Evolutionary conservation across 1,140 invertebrate species (phyloP).

Genomic region (Notospermus geniculatus): DNA sequence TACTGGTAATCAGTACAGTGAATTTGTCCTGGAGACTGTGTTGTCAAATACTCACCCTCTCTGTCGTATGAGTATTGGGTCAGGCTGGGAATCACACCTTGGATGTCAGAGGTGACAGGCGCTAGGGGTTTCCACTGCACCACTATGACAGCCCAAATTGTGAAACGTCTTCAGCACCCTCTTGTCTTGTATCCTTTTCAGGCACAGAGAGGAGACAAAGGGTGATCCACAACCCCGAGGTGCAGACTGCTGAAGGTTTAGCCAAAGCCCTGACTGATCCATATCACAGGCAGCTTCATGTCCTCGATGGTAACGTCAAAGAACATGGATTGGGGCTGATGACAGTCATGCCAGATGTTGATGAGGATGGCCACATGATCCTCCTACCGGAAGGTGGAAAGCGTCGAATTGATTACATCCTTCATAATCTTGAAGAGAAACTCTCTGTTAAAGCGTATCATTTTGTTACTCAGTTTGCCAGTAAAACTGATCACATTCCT

Average conservation of each 20-base stretch:
- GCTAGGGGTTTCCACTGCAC: too few species aligned
- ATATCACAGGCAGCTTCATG: background rate
- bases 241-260: background rate
- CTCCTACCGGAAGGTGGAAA: background rate
- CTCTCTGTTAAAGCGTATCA: background rate
- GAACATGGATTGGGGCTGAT: background rate
- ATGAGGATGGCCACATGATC: background rate
- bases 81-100: too few species aligned
- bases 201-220: slow-evolving; percentile 5
- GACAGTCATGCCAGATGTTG: background rate
- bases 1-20: too few species aligned
- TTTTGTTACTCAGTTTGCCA: too few species aligned
- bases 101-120: too few species aligned
- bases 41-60: too few species aligned
- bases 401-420: slow-evolving; percentile 8
- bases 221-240: background rate
- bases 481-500: too few species aligned
- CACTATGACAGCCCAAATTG: too few species aligned
- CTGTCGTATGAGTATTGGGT: too few species aligned
- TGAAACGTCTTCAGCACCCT: too few species aligned
- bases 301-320: background rate
- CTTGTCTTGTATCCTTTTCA: too few species aligned
- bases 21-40: too few species aligned
- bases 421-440: background rate
- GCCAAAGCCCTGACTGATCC: background rate